Base-by-base conservation (phyloP, 1,140 invertebrate species). In the Proales similis region DNA sequence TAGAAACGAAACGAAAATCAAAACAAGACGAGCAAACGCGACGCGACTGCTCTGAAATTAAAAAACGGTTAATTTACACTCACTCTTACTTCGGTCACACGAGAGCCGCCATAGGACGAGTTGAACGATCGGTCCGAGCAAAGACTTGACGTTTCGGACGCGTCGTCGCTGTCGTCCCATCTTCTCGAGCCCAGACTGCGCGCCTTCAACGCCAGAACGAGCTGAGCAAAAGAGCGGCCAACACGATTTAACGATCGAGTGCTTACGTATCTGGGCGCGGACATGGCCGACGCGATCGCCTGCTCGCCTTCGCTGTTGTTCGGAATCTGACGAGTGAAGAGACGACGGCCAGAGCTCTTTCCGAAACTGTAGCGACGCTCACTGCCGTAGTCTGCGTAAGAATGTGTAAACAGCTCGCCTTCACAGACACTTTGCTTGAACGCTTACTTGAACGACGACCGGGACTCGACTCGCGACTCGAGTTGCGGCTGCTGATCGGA, bases 121-220 rank as follows among this genome's bases (percentile, higher is more conserved):
- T 89, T 87, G 68, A 85, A 84, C 24, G 88, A 91, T 4, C 87
- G 77, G 69, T 95, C 90, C 0, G 90, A 93, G 72, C 89, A 92
- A 43, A 93, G 84, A 71, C 88, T 92, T 30, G 90, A 94, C 2
- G 88, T 90, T 73, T 95, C 91, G 43, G 88, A 92, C 63, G 68
- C 71, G 42, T 68, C 72, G 48, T 88, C 86, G 71, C 90, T 87
- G 87, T 45, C 39, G 38, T 61, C 57, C 39, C 39, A 45, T 4
- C 42, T 9, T 19, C 57, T 12, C 12, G 14, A 14, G 1, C 39
- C 33, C 5, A 39, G 20, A 39, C 36, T 14, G 4, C n/a, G 20
- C n/a, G 20, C 33, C n/a, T 9, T 36, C n/a, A 14, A 39, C 2
- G 36, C n/a, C n/a, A 19, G 20, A 39, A n/a, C 36, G 4, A 39